These are phyloP conservation scores for Caenorhabditis drosophilae DNA, from an alignment of 2,888 invertebrate species.

Conservation along the genomic window DNA sequence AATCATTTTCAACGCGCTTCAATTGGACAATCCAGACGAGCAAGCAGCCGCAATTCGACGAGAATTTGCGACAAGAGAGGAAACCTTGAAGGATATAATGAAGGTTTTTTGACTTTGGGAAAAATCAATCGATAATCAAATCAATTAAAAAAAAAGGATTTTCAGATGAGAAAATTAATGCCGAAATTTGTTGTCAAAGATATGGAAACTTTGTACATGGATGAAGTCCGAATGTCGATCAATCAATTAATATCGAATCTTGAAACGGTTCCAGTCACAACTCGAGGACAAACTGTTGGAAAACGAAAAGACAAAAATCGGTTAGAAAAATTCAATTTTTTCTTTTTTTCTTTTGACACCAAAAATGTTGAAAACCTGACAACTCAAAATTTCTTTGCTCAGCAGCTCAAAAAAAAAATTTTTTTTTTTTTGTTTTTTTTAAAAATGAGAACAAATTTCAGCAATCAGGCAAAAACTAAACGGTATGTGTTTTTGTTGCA, in stretches of 20 bases:
- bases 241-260: slow-evolving; percentile 97
- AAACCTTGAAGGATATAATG: slow-evolving; percentile 95
- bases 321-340: slow-evolving; percentile 72
- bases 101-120: slow-evolving; percentile 76
- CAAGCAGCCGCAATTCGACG: slow-evolving; percentile 98
- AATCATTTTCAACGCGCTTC: slow-evolving; percentile 94
- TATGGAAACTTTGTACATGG: slow-evolving; percentile 98
- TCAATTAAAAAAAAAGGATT: neutral
- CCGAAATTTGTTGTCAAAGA: slow-evolving; percentile 99
- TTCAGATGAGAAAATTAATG: slow-evolving; percentile 90
- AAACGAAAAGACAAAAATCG: slow-evolving; percentile 86
- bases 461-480: slow-evolving; percentile 51
- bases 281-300: slow-evolving; percentile 93
- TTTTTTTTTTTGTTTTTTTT: slow-evolving; percentile 3
- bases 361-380: no score
- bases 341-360: neutral
- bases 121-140: neutral
- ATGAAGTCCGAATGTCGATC: slow-evolving; percentile 83
- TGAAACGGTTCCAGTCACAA: slow-evolving; percentile 94
- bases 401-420: no score
- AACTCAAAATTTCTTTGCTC: no score
- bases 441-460: slow-evolving; percentile 31
- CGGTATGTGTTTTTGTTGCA: slow-evolving; percentile 41
- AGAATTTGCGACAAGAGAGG: slow-evolving; percentile 96
- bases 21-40: slow-evolving; percentile 98